Evolutionary conservation across 2,113 vertebrate species (phyloP), one percentile per base, ranked within the genome.

Genomic region (Otis tarda): DNA sequence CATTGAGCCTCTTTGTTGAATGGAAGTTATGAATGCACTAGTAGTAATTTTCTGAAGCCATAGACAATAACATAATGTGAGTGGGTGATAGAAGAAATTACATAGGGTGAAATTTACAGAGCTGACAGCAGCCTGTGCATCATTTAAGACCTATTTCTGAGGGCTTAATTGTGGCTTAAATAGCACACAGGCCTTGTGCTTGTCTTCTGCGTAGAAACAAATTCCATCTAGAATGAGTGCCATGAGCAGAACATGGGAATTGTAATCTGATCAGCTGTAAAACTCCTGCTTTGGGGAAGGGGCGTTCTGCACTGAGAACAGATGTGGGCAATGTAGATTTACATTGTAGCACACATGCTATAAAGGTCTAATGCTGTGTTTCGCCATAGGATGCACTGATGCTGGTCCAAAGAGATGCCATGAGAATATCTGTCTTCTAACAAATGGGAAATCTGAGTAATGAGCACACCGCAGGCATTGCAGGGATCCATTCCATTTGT

Each of bases 1-100:
- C 83, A 95, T 83, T 96, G 94, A 97, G 82, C 73, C 68, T 96
- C 76, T 87, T 89, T 94, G 94, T 95, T 93, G 95, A 97, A 95
- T 93, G 89, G 84, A 93, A 95, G 90, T 92, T 95, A 85, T 96
- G 93, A 93, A 93, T 87, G 78, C 73, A 59, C 73, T 94, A 61
- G 89, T 95, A 96, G 94, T 88, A 95, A 69, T 95, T 96, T 88
- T 89, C 86, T 60, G 89, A 96, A 94, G 85, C 97, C 94, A 69
- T 88, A 74, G 96, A 94, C 84, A 96, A 96, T 67, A 94, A 79
- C 71, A 89, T 94, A 84, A 95, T 90, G 94, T 91, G 83, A 96
- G 76, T 90, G 76, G 85, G 92, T 88, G 82, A 87, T 31, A 87
- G 77, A 77, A 93, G 93, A 93, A 93, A 97, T 96, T 87, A 88